Evolutionary conservation across 1,140 invertebrate genomes (phyloP).

Genomic region (Trichonephila clavata): DNA sequence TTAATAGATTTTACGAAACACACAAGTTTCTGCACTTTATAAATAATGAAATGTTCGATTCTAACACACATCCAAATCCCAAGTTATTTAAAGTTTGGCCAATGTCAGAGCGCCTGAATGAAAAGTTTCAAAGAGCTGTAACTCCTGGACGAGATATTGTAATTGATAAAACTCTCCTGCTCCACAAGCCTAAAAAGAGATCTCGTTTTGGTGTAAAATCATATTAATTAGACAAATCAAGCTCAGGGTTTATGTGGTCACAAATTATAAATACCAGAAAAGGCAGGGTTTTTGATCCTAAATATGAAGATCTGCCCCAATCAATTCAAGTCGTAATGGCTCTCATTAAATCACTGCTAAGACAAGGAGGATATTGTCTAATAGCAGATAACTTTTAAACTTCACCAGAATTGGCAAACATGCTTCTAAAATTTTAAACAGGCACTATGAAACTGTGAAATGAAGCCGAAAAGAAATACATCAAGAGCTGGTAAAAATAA

Average conservation of each 20-base stretch:
- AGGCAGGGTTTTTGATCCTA: no score
- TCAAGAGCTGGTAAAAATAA: conserved; percentile 35
- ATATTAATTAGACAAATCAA: no score
- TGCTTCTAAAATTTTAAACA: conserved; percentile 35
- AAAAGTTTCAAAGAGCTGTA: no score
- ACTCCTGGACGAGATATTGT: no score
- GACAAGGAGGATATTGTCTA: conserved; percentile 18
- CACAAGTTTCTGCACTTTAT: conserved; percentile 28
- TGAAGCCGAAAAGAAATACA: conserved; percentile 52
- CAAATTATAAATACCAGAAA: no score
- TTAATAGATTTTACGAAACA: conserved; percentile 27
- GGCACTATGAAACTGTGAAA: background rate
- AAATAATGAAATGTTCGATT: conserved; percentile 37
- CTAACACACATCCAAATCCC: background rate
- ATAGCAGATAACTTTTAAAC: conserved; percentile 58
- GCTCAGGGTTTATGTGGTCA: no score
- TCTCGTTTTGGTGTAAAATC: no score
- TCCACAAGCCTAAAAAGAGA: no score
- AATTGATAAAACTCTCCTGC: background rate
- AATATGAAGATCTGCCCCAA: no score
- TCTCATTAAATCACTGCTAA: conserved; percentile 50
- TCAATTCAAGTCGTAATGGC: conserved; percentile 3
- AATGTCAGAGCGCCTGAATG: no score
- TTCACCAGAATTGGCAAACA: conserved; percentile 45
- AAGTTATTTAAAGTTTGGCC: no score